Base-by-base conservation (phyloP, 1,140 invertebrate genomes). In the Antheraea pernyi region DNA sequence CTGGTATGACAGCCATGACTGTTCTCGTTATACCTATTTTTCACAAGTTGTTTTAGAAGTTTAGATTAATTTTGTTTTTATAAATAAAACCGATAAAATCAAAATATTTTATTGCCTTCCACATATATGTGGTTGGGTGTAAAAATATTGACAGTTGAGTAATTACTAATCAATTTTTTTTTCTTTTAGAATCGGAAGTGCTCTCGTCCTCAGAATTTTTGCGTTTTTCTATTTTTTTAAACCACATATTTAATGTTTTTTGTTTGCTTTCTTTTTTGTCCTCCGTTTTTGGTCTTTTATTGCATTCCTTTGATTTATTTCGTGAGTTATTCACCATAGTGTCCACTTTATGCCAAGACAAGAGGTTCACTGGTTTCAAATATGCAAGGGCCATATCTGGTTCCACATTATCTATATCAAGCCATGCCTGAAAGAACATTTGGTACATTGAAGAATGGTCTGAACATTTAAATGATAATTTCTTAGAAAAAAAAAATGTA, bases 321-420 rank as follows among this genome's bases (percentile, higher is more conserved):
- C 94, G 88, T 0, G 95, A 95, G 83, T 96, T 96, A 82, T 97
- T 97, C 0, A 97, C 96, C 64, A 91, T 69, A 64, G 92, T 94
- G 2, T 95, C 95, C 7, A 97, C 96, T 46, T 94, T 94, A 84
- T 97, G 94, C 94, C 94, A 96, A 19, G 84, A 78, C 19, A 97
- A 78, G 16, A 92, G 79, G 61, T 80, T 87, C 4, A 92, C 80
- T 36, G 95, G 94, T 74, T 91, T 93, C 18, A 96, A 76, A 37
- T 93, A 82, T 46, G 84, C 80, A 66, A 95, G 69, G 5, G 95
- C 95, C 83, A 94, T 89, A 13, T 93, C 84, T 53, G 93, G 79
- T 59, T 93, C 82, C 6, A 96, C 91, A 65, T 94, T 84, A 67
- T 93, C 93, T 78, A 92, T 94, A 81, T 97, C 94, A 61, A 97